phyloP scores from a whole-genome alignment of 2,888 invertebrate genomes.

The Diogma glabrata region DNA sequence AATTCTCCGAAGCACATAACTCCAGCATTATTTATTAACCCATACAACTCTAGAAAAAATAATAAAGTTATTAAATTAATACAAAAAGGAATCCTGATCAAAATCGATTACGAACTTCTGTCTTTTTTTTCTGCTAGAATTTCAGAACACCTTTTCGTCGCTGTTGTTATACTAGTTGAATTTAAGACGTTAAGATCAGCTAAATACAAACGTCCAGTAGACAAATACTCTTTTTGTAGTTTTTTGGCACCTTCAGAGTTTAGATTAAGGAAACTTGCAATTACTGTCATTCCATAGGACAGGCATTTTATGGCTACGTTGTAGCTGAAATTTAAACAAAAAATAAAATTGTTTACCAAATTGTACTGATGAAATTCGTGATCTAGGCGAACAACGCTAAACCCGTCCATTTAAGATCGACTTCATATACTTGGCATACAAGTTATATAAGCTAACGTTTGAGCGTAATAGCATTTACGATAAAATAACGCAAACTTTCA shows the following conservation, averaged over 20 bases:
- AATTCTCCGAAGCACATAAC: conserved; percentile 83
- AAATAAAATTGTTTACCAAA: too few species aligned
- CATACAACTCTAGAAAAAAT: conserved; percentile 56
- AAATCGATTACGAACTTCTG: too few species aligned
- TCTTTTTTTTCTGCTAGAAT: too few species aligned
- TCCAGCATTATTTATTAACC: conserved; percentile 83
- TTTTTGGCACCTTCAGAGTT: conserved; percentile 48
- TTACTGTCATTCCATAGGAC: conserved; percentile 45
- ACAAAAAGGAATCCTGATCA: conserved; percentile 36
- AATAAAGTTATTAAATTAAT: not conserved
- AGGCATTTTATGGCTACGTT: conserved; percentile 32
- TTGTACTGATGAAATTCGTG: too few species aligned
- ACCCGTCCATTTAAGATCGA: too few species aligned
- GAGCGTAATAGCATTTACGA: too few species aligned
- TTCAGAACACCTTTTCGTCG: conserved; percentile 38
- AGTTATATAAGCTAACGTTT: too few species aligned
- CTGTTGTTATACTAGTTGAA: conserved; percentile 39
- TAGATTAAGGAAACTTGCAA: conserved; percentile 60
- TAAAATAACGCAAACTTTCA: too few species aligned
- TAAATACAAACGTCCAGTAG: conserved; percentile 33
- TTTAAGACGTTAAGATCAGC: too few species aligned
- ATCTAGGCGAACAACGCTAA: too few species aligned
- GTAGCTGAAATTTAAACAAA: conserved; percentile 13
- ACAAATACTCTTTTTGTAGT: conserved; percentile 29
- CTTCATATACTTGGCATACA: too few species aligned